Evolutionary conservation across 2,113 vertebrate genomes (phyloP).

Genomic region (Phalacrocorax brasilianus): DNA sequence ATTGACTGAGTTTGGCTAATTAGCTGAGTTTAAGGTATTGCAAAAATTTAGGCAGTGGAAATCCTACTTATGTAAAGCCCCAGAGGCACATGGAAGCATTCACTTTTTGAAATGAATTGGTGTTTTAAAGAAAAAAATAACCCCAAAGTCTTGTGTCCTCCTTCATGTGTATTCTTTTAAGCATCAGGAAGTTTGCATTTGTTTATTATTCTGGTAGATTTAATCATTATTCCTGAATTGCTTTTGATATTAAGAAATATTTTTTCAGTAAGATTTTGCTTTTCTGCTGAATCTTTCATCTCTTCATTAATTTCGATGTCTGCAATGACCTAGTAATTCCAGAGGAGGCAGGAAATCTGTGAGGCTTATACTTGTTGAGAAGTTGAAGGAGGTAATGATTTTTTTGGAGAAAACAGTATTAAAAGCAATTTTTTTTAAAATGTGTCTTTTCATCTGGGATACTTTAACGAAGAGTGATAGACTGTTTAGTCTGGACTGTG

Average conservation of each 20-base stretch:
- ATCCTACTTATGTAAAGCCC: background rate
- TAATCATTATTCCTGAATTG: background rate
- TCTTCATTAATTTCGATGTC: conserved; percentile 8
- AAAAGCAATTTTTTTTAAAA: background rate
- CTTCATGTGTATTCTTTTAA: background rate
- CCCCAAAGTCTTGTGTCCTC: background rate
- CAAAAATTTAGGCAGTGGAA: background rate
- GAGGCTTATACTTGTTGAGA: conserved; percentile 7
- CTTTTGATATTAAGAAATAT: conserved; percentile 6
- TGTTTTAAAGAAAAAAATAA: background rate
- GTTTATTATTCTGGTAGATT: background rate
- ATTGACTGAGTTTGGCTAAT: background rate
- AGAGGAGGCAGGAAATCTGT: conserved; percentile 6
- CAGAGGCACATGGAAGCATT: background rate
- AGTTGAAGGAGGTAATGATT: conserved; percentile 1
- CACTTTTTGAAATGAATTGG: background rate
- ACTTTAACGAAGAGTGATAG: background rate
- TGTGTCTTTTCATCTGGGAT: background rate
- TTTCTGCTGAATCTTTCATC: background rate
- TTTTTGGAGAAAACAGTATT: background rate
- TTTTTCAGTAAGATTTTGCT: conserved; percentile 10
- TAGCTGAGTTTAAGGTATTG: background rate
- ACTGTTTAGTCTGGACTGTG: background rate
- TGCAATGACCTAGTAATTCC: background rate
- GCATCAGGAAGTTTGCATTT: background rate